Evolutionary conservation across 2,113 vertebrate genomes (phyloP).

Genomic region (Chunga burmeisteri): DNA sequence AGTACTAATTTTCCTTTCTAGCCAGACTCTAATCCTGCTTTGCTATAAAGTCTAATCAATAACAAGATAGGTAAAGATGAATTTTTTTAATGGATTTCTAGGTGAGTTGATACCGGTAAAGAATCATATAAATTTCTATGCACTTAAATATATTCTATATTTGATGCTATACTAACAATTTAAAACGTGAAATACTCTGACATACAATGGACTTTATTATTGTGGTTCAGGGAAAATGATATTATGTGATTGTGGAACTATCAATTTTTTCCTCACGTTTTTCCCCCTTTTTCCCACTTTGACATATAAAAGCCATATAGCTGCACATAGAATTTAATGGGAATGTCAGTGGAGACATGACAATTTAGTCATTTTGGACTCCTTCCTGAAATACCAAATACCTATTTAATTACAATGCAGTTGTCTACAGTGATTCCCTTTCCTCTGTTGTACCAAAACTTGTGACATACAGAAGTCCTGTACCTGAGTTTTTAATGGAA

Average conservation of each 20-base stretch:
- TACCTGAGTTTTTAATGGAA: neutral
- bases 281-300: neutral
- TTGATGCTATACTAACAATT: neutral
- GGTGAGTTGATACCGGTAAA: neutral
- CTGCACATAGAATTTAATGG: neutral
- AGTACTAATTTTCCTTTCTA: neutral
- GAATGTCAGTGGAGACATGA: neutral
- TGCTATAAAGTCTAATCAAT: neutral
- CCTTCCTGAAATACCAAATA: neutral
- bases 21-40: neutral
- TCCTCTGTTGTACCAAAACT: neutral
- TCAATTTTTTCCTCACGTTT: neutral
- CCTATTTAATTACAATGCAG: neutral
- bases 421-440: neutral
- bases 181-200: neutral
- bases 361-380: neutral
- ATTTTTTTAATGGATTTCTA: neutral
- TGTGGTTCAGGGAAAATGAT: neutral
- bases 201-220: neutral
- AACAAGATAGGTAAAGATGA: neutral
- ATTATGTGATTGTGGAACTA: neutral
- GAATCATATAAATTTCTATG: neutral
- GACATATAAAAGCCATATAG: neutral
- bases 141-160: neutral
- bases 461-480: neutral